Percentiles rank a stretch among this genome's conserved stretches.
Conservation (phyloP, 2,888 invertebrate species). For the Masnerella sp. region DNA sequence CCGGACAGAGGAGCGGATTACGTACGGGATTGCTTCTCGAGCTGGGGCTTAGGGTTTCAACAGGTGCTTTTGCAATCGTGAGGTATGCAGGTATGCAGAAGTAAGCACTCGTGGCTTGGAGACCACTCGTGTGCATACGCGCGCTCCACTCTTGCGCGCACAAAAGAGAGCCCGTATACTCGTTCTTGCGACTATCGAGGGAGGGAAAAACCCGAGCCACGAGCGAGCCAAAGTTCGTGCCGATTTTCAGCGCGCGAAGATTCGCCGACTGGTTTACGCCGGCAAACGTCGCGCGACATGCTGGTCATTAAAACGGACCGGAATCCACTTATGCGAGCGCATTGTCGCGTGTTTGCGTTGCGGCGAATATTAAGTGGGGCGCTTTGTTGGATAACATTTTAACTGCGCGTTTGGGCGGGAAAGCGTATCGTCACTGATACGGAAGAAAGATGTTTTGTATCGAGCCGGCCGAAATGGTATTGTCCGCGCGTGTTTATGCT, state of each 20-base stretch:
- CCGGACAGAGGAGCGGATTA: constrained; percentile 26
- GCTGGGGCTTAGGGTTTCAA: constrained; percentile 68
- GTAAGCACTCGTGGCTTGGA: constrained; percentile 70
- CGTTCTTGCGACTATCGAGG: constrained; percentile 63
- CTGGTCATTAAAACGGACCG: constrained; percentile 54
- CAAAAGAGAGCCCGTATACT: constrained; percentile 73
- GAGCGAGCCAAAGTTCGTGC: constrained; percentile 36
- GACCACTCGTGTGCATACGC: constrained; percentile 70
- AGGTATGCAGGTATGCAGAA: constrained; percentile 74
- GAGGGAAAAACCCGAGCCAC: constrained; percentile 43
- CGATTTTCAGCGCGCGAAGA: constrained; percentile 46
- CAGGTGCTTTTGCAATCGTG: constrained; percentile 73
- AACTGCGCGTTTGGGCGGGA: constrained; percentile 39
- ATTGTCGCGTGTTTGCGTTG: constrained; percentile 43
- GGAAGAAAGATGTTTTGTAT: constrained; percentile 46
- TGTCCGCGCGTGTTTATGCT: constrained; percentile 41
- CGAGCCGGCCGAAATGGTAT: constrained; percentile 25
- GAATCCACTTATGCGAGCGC: constrained; percentile 30
- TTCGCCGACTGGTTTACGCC: constrained; percentile 50
- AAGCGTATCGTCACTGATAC: constrained; percentile 36
- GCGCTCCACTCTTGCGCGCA: constrained; percentile 67
- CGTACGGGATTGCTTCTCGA: constrained; percentile 48
- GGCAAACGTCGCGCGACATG: constrained; percentile 48
- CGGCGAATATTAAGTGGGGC: constrained; percentile 47
- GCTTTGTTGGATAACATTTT: constrained; percentile 46